Percentiles rank a stretch among this genome's conserved stretches.
Conservation (phyloP, 2,888 invertebrate species). For the Argynnis bischoffii region DNA sequence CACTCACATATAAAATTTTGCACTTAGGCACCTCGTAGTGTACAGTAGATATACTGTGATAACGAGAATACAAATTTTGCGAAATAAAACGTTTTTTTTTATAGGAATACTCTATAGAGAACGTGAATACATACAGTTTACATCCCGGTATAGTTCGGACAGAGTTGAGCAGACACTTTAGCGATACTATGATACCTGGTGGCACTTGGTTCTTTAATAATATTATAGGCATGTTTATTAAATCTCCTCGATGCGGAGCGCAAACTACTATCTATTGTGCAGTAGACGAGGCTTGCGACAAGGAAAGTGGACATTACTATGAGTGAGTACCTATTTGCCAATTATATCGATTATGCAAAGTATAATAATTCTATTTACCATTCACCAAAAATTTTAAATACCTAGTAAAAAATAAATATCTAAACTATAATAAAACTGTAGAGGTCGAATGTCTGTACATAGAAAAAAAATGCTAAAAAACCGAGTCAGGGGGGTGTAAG, state of each 20-base stretch:
- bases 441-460: too few relatives aligned
- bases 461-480: too few relatives aligned
- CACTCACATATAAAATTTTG: too few relatives aligned
- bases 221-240: constrained; percentile 69
- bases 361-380: not conserved
- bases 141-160: constrained; percentile 86
- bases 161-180: constrained; percentile 84
- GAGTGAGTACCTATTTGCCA: constrained; percentile 51
- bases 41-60: not conserved
- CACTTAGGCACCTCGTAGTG: not conserved
- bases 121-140: constrained; percentile 83
- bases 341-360: not conserved
- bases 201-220: constrained; percentile 57
- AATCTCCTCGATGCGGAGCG: constrained; percentile 85
- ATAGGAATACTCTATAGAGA: constrained; percentile 61
- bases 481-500: too few relatives aligned
- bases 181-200: constrained; percentile 56
- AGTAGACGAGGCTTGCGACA: constrained; percentile 82
- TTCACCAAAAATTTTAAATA: too few relatives aligned
- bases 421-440: too few relatives aligned
- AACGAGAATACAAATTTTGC: not conserved
- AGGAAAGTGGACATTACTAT: constrained; percentile 82
- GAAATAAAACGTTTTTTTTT: constrained; percentile 8
- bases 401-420: too few relatives aligned
- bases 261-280: constrained; percentile 89